These are phyloP conservation scores for Erebia epiphron DNA, from an alignment of 2,888 invertebrate species.

Conservation along the genomic window DNA sequence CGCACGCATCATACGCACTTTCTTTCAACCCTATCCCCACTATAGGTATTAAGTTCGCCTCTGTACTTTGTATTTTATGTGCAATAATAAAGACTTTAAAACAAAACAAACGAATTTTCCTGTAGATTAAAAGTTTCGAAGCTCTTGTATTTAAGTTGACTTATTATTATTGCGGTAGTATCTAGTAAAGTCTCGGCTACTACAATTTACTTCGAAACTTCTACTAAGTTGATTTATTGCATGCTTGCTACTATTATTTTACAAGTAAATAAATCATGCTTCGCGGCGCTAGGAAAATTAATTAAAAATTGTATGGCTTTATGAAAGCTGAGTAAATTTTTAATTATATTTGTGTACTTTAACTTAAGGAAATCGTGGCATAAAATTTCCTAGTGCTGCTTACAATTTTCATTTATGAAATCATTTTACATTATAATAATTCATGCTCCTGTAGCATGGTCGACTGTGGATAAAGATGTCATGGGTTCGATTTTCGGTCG, in stretches of 20 bases:
- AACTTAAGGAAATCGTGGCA: not conserved
- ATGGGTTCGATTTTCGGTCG: no score
- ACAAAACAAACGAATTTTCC: not conserved
- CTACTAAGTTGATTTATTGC: conserved; percentile 1
- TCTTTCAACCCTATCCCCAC: no score
- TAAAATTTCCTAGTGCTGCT: no score
- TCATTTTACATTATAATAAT: no score
- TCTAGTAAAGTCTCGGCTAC: not conserved
- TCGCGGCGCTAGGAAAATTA: not conserved
- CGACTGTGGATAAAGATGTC: no score
- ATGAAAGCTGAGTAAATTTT: not conserved
- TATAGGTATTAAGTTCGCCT: no score
- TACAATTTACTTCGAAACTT: conserved; percentile 14
- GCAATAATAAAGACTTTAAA: no score
- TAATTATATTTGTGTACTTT: not conserved
- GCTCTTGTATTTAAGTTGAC: not conserved
- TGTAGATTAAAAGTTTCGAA: not conserved
- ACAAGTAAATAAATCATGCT: not conserved
- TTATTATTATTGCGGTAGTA: not conserved
- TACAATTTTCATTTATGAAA: no score
- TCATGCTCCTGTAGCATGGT: no score
- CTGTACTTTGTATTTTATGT: no score
- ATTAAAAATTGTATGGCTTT: not conserved
- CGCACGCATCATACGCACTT: no score
- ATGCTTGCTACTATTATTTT: not conserved